Evolutionary conservation across 2,113 vertebrate genomes (phyloP).

Genomic region (Polyodon spathula): DNA sequence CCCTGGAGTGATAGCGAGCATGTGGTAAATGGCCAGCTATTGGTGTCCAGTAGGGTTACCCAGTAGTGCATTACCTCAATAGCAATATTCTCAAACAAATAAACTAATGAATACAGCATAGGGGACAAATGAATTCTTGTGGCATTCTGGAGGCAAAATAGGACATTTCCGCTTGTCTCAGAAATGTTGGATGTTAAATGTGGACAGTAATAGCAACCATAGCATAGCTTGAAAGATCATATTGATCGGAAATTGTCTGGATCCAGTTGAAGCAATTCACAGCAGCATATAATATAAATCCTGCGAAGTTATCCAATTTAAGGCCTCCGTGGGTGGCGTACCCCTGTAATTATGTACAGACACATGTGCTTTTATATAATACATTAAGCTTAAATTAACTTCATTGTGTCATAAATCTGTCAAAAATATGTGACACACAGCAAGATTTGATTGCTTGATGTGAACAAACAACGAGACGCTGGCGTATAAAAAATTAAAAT

Average conservation of each 20-base stretch:
- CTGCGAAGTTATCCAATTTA: constrained; percentile 20
- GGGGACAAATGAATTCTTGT: too few species aligned
- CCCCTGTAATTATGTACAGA: constrained; percentile 22
- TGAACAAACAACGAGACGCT: not conserved
- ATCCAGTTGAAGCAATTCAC: not conserved
- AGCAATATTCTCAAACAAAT: too few species aligned
- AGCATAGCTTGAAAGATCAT: not conserved
- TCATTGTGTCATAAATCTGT: constrained; percentile 31
- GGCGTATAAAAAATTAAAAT: not conserved
- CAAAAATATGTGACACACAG: constrained; percentile 10
- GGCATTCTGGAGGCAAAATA: too few species aligned
- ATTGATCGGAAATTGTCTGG: not conserved
- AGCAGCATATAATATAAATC: too few species aligned
- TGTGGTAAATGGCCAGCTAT: too few species aligned
- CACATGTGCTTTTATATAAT: constrained; percentile 26
- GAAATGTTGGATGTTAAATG: too few species aligned
- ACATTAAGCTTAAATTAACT: constrained; percentile 33
- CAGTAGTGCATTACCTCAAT: too few species aligned
- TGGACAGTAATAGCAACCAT: too few species aligned
- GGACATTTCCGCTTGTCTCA: too few species aligned
- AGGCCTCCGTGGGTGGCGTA: constrained; percentile 21
- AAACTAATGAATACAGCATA: too few species aligned
- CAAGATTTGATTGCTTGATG: not conserved
- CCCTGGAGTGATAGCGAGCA: too few species aligned
- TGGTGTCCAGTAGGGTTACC: too few species aligned